Evolutionary conservation across 2,113 vertebrate species (phyloP), one percentile per base, ranked within the genome.

Genomic region (Notechis scutatus): DNA sequence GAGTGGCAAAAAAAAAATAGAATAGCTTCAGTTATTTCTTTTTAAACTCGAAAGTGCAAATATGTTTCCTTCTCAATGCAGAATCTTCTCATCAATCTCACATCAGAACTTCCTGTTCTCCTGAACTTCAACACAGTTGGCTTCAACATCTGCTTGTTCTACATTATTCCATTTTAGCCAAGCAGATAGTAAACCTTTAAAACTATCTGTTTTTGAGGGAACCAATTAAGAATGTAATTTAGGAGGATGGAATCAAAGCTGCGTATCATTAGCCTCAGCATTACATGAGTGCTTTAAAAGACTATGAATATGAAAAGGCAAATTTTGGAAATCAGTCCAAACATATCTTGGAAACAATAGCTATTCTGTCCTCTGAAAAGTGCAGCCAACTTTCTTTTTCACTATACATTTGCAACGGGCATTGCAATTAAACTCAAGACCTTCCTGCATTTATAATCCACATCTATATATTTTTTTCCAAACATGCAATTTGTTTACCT

Each of bases 361-460:
- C 11, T 52, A 29, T 50, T 47, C 45, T 45, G 7, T 23, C 20
- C 18, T 39, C n/a, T 61, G 56, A 47, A 18, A 45, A 93, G 12
- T 88, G 55, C 20, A 1, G 10, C 4, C 18, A 12, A 2, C 34
- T 1, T 54, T 61, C 92, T 24, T 69, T 54, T 54, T 3, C 64
- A 12, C 1, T 81, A 9, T 3, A 91, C 52, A 47, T 89, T 11
- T 3, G 45, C 11, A 69, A n/a, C 8, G 26, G 11, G 9, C 86
- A 54, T 8, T 74, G 57, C 42, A 24, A 59, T 69, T 14, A 39
- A 42, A 64, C 3, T n/a, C 81, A 24, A 15, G 4, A 95, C 26
- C 88, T 12, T 90, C 8, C 14, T 34, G 23, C 0, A 21, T 42
- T 89, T 74, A 3, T 0, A 34, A 4, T 64, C 0, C 0, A 74